Base-by-base conservation (phyloP, 2,888 invertebrate genomes). In the Peribatodes rhomboidaria region DNA sequence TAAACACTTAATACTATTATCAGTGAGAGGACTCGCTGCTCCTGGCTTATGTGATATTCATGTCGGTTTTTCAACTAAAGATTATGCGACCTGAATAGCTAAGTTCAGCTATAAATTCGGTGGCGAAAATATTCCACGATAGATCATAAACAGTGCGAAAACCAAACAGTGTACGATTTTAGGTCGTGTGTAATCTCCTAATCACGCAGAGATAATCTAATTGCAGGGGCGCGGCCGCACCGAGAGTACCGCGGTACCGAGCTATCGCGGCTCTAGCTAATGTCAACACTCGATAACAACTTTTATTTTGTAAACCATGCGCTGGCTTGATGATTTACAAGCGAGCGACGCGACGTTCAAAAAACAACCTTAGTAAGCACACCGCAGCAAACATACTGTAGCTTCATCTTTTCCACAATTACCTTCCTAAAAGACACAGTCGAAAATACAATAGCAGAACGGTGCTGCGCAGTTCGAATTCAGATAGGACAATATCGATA, bases 191-290 rank as follows among this genome's bases (percentile, higher is more conserved):
- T 83, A 86, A 88, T 87, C 83, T 76, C 66, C 70, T 82, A 85
- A 87, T 85, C 78, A 74, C 66, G 68, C 46, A 60, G 54, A 62
- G 83, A 88, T 87, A 86, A 90, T 88, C 85, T 86, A 88, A 90
- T 87, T 81, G 83, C 71, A 86, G 84, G 84, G 90, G 92, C 84
- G 89, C 84, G 90, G 86, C 81, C 76, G 67, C 54, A 44, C 7
- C 41, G 59, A 65, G 60, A 65, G 35, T 37, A 33, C 47, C 16
- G 49, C 69, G 56, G 67, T 81, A 81, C 78, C 80, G 39, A 65
- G 41, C 65, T 81, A 81, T 79, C 80, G 68, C 65, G 62, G 71
- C 75, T 75, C 76, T 27, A 72, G 50, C 63, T 41, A 42, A 64
- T 79, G 78, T 79, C 78, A 71, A 67, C 55, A 50, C 61, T 62